Base-by-base conservation (phyloP, 2,113 vertebrate genomes). In the Onychostruthus taczanowskii region DNA sequence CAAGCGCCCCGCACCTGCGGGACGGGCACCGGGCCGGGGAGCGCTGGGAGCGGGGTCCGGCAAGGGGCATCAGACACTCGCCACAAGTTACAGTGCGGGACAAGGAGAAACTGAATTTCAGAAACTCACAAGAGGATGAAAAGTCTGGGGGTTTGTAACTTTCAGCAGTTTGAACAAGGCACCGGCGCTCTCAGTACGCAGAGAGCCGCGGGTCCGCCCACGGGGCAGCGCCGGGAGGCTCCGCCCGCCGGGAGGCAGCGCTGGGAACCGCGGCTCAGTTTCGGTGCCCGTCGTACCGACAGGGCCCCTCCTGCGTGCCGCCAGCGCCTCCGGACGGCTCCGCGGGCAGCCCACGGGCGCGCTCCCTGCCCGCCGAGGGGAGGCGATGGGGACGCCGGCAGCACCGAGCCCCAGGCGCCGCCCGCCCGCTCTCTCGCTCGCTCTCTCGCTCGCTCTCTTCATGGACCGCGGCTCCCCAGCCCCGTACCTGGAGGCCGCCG, bases 401-500 rank as follows among this genome's bases (percentile, higher is more conserved):
- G 66, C 56, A 6, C 1, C 28, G n/a, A 44, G 24, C 11, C 44
- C 24, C 35, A 10, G 16, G 43, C 17, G 4, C 52, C 11, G 26
- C 33, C 13, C 37, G 24, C 22, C 73, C 41, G 9, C 30, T 55
- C 52, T 30, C 27, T n/a, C n/a, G n/a, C n/a, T n/a, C n/a, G n/a
- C n/a, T n/a, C n/a, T n/a, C n/a, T n/a, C n/a, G n/a, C n/a, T n/a
- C n/a, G n/a, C n/a, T n/a, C n/a, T n/a, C n/a, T n/a, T n/a, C n/a
- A n/a, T n/a, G n/a, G n/a, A n/a, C 27, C 43, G 24, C 61, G 43
- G 56, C 28, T 58, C 30, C 55, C 50, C 66, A 13, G 44, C 49
- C 52, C 63, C 82, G 39, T 96, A 97, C 96, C 96, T 97, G 94
- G 55, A 80, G 10, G 44, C 81, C 44, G 43, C 24, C 31, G 33